phyloP scores from a whole-genome alignment of 2,113 vertebrate species.

The Siniperca chuatsi region DNA sequence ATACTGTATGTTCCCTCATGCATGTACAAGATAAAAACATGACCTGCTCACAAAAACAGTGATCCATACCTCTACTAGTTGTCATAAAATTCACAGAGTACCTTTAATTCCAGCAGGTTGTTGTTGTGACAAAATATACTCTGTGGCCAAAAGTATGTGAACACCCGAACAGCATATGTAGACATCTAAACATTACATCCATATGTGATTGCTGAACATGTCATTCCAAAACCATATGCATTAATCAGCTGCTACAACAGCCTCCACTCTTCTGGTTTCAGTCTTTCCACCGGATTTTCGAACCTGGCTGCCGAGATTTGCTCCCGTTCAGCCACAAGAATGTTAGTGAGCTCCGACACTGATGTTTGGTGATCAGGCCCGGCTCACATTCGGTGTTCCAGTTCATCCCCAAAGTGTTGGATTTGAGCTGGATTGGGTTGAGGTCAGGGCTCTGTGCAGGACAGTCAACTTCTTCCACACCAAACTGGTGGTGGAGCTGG shows the following conservation, averaged over 20 bases:
- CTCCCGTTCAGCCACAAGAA: neutral
- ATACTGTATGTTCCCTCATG: neutral
- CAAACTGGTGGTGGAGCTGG: too few species aligned
- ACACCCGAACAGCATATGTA: too few species aligned
- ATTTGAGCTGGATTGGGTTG: neutral
- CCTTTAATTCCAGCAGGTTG: neutral
- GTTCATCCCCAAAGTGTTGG: neutral
- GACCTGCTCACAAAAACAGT: neutral
- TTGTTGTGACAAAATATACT: neutral
- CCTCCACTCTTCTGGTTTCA: neutral
- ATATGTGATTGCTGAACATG: too few species aligned
- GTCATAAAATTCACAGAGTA: too few species aligned
- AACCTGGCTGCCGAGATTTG: neutral
- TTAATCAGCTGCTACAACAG: too few species aligned
- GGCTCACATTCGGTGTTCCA: neutral
- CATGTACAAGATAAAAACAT: neutral
- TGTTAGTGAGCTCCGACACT: neutral
- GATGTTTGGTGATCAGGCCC: neutral
- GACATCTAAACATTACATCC: too few species aligned
- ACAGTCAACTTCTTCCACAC: neutral
- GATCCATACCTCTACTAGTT: neutral
- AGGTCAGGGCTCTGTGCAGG: neutral
- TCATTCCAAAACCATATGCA: too few species aligned
- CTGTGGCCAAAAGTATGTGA: too few species aligned
- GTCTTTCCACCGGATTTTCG: neutral